phyloP scores from a whole-genome alignment of 2,797 vertebrate genomes.

The Oreonectes daqikongensis region DNA sequence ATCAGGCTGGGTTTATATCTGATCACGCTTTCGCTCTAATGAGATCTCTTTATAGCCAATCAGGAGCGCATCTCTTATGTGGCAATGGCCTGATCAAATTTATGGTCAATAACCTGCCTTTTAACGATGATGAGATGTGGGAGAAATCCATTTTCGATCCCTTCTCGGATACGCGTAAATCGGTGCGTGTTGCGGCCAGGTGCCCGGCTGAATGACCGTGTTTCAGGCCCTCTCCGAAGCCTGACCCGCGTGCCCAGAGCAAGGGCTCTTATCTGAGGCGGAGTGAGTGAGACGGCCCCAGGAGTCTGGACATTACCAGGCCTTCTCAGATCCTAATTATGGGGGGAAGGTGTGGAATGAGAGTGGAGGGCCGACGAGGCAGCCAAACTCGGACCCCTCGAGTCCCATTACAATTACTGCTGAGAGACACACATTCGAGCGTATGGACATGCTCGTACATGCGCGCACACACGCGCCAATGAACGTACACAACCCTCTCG shows the following conservation, averaged over 20 bases:
- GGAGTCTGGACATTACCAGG: conserved; percentile 60
- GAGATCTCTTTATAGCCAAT: conserved; percentile 54
- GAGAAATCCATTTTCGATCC: conserved; percentile 17
- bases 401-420: conserved; percentile 58
- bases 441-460: background rate
- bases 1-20: conserved; percentile 45
- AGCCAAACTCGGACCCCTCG: conserved; percentile 35
- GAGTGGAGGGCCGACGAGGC: conserved; percentile 40
- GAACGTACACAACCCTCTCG: conserved; percentile 36
- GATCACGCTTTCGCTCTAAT: conserved; percentile 30
- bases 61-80: conserved; percentile 44
- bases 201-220: conserved; percentile 1
- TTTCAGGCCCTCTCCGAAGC: conserved; percentile 16
- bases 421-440: conserved; percentile 43
- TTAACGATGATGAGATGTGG: conserved; percentile 46
- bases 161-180: background rate
- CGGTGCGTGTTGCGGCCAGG: conserved; percentile 16
- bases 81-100: conserved; percentile 41
- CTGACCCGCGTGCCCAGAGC: conserved; percentile 42
- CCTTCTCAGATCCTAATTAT: conserved; percentile 65
- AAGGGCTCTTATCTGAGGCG: conserved; percentile 28
- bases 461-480: conserved; percentile 13
- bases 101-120: conserved; percentile 42
- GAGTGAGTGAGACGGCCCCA: conserved; percentile 41
- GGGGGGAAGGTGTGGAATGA: conserved; percentile 59